Base-by-base conservation (phyloP, 2,797 vertebrate genomes). In the Loris lydekkerianus region DNA sequence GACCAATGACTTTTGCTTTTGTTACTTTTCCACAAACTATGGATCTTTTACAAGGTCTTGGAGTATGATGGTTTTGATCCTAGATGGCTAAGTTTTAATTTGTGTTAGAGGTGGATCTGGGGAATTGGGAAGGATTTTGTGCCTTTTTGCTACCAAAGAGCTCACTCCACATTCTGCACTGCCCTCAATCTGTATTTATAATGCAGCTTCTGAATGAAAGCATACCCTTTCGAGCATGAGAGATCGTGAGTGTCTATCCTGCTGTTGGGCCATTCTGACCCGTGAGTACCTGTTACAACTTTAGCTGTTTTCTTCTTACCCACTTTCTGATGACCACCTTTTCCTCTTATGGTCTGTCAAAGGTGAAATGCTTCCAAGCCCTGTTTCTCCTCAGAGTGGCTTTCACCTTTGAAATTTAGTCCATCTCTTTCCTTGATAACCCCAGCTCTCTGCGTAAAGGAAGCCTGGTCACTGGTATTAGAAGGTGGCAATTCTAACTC, bases 271-370 rank as follows among this genome's bases (percentile, higher is more conserved):
- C 8, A 40, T 91, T 67, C 37, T 75, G 27, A 40, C 23, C 43
- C 85, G 83, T 77, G 60, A 75, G 21, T 89, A 29, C 77, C 84
- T 85, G 60, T 77, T 70, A 61, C 10, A 78, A 46, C 89, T 86
- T 96, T 86, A 89, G 49, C 23, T 85, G n/a, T 77, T 94, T 92
- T 86, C 82, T 86, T 93, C n/a, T 75, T 86, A 81, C 65, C 53
- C 46, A 53, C 6, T 86, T 95, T 88, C 20, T 31, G 49, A 34
- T 85, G 40, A 83, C 25, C 3, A 78, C 18, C 8, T 34, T 13
- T 58, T 73, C 27, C 14, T 73, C 53, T 93, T 27, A 60, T 60
- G 61, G 73, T 69, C 20, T 92, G 15, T 49, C 34, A 60, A 67
- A 76, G 20, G 49, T 70, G 13, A 43, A 77, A 72, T 18, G 25